Percentiles rank a stretch among this genome's conserved stretches.
Conservation (phyloP, 2,797 vertebrate genomes). For the Cetoscarus ocellatus region DNA sequence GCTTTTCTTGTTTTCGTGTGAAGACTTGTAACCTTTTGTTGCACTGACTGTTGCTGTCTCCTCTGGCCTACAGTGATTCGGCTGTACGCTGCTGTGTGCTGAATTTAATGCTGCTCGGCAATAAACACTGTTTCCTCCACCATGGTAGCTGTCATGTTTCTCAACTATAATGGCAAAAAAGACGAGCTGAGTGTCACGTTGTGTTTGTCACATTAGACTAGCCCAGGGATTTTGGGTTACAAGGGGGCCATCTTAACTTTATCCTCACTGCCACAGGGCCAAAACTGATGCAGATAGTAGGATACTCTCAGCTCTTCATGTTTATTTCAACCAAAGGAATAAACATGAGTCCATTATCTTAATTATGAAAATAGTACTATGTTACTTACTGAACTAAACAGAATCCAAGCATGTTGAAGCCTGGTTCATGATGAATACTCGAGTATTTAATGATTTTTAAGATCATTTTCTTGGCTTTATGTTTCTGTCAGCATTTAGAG, state of each 20-base stretch:
- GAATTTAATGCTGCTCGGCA: constrained; percentile 71
- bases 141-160: constrained; percentile 8
- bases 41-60: constrained; percentile 67
- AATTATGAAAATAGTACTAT: too few relatives aligned
- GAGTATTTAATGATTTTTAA: too few relatives aligned
- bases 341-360: too few relatives aligned
- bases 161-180: not conserved
- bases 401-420: too few relatives aligned
- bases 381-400: too few relatives aligned
- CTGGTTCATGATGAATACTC: too few relatives aligned
- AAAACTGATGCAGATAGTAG: too few relatives aligned
- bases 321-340: too few relatives aligned
- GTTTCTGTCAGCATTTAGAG: too few relatives aligned
- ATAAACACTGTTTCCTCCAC: constrained; percentile 58
- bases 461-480: too few relatives aligned
- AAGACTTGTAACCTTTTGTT: constrained; percentile 56
- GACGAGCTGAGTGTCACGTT: not conserved
- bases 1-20: constrained; percentile 65
- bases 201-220: not conserved
- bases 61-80: constrained; percentile 50
- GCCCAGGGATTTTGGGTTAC: not conserved
- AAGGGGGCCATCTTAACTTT: not conserved
- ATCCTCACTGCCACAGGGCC: too few relatives aligned
- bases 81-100: constrained; percentile 52
- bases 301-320: too few relatives aligned